Base-by-base conservation (phyloP, 2,888 invertebrate genomes). In the Girardia tigrina region DNA sequence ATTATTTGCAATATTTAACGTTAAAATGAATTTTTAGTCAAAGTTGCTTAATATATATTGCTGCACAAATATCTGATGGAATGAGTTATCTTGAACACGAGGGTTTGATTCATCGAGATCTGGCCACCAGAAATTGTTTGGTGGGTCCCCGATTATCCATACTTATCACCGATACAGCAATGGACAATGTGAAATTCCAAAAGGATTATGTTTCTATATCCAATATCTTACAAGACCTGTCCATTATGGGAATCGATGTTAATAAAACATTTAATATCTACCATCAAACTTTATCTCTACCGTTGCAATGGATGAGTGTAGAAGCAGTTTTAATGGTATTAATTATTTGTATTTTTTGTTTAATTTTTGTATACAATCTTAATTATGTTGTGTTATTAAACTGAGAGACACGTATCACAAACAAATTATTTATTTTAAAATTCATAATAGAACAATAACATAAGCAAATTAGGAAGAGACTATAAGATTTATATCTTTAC, bases 111-210 rank as follows among this genome's bases (percentile, higher is more conserved):
- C 56, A 56, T 56, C 56, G 56, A 2, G 56, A 56, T 56, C 56
- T 56, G 4, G 4, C 56, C 6, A 56, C 56, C 23, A 56, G 56
- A 56, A 56, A 56, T 56, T 56, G 56, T 56, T 20, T 56, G 4
- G 56, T 56, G 20, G 56, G 56, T 56, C 56, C 56, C n/a, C n/a
- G 56, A 56, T 56, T 56, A 56, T 56, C 56, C n/a, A 56, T 56
- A 4, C 56, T 56, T 12, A 56, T 56, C 23, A 56, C 56, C 4
- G 56, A 56, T 56, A 8, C 56, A 8, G 56, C 56, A 8, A 56
- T 56, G 56, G 56, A 56, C 23, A 56, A 56, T 8, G 23, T 4
- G 4, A 56, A 56, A 56, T 56, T 56, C n/a, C 56, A 4, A 56
- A 56, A 56, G 23, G 56, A 56, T 8, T 56, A 56, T n/a, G 23